Conservation (phyloP, 2,113 vertebrate genomes). For the Monopterus albus region DNA sequence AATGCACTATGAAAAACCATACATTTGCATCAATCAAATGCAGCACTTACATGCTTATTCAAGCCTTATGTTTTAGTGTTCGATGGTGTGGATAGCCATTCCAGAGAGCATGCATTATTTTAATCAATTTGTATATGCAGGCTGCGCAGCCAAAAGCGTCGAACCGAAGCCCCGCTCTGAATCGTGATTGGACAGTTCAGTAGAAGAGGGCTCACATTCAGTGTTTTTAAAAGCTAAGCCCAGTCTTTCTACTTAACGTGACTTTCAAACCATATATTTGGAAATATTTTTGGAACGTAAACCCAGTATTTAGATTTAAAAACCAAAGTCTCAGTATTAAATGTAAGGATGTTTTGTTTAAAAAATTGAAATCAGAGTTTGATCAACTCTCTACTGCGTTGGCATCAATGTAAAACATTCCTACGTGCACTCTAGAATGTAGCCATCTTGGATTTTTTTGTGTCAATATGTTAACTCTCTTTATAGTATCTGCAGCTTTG, state of each 20-base stretch:
- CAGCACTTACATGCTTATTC: constrained; percentile 82
- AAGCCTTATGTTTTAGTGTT: constrained; percentile 77
- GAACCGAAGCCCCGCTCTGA: constrained; percentile 67
- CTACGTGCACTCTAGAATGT: constrained; percentile 78
- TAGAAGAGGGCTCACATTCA: constrained; percentile 67
- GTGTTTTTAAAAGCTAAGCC: constrained; percentile 68
- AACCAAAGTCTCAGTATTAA: constrained; percentile 79
- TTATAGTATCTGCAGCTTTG: constrained; percentile 67
- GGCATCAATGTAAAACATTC: constrained; percentile 74
- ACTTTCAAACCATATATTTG: constrained; percentile 49
- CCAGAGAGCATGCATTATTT: constrained; percentile 77
- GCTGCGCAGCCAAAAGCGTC: constrained; percentile 80
- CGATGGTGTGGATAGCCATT: constrained; percentile 69
- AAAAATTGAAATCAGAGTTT: constrained; percentile 64
- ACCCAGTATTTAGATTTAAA: constrained; percentile 74
- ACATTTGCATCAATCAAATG: constrained; percentile 80
- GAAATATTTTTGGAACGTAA: constrained; percentile 65
- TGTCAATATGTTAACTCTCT: constrained; percentile 64
- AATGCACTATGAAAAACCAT: constrained; percentile 79
- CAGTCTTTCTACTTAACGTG: constrained; percentile 63
- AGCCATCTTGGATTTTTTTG: constrained; percentile 62
- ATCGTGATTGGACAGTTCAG: constrained; percentile 65
- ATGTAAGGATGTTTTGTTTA: constrained; percentile 64
- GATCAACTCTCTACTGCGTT: constrained; percentile 66
- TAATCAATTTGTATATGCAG: constrained; percentile 84